Percentiles rank a stretch among this genome's conserved stretches.
These are phyloP conservation scores for Onthophagus sagittarius DNA, from an alignment of 2,888 invertebrate genomes.

Conservation along the genomic window DNA sequence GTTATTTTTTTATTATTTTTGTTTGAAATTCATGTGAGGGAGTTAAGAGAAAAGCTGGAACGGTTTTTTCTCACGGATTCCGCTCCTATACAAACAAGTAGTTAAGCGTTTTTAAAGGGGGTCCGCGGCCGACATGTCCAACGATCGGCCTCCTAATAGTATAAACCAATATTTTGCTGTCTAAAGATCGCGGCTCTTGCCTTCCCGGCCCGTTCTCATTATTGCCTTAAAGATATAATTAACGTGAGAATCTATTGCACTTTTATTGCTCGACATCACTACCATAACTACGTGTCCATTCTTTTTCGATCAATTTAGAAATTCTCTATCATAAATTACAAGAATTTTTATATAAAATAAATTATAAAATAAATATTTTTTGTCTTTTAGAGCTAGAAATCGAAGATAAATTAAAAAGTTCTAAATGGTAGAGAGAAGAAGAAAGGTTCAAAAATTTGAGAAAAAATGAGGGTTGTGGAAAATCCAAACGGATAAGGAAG, in stretches of 20 bases:
- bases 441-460: too few species aligned
- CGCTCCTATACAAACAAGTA: background rate
- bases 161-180: background rate
- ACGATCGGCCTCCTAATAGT: background rate
- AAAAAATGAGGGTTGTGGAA: too few species aligned
- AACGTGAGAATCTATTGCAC: slow-evolving; percentile 29
- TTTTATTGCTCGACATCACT: slow-evolving; percentile 19
- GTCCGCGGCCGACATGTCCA: background rate
- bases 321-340: too few species aligned
- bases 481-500: too few species aligned
- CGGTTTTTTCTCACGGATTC: background rate
- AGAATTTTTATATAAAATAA: too few species aligned
- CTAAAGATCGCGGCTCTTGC: background rate
- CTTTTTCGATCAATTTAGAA: background rate
- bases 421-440: too few species aligned
- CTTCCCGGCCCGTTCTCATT: slow-evolving; percentile 21
- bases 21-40: background rate
- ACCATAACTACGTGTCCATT: background rate
- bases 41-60: background rate
- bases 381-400: too few species aligned
- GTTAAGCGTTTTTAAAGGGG: background rate
- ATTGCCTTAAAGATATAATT: slow-evolving; percentile 31
- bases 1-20: background rate
- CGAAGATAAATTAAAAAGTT: too few species aligned
- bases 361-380: too few species aligned